phyloP scores from a whole-genome alignment of 2,797 vertebrate species.

The Cercopithecus diana region DNA sequence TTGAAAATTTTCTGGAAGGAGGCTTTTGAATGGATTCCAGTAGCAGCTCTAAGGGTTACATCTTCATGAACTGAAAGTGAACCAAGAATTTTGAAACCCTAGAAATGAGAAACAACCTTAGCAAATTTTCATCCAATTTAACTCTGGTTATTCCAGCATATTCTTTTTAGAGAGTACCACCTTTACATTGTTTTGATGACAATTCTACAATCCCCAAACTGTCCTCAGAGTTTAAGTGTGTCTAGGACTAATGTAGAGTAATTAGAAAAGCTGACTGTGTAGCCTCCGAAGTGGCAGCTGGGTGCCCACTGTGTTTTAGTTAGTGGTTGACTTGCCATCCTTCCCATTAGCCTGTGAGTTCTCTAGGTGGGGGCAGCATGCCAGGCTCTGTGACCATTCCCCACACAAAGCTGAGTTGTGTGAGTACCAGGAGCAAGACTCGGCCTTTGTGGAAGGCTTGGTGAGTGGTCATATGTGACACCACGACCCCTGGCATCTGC shows the following conservation, averaged over 20 bases:
- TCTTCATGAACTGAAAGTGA: neutral
- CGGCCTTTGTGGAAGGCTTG: neutral
- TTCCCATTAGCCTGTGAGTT: neutral
- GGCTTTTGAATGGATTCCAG: neutral
- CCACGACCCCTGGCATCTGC: neutral
- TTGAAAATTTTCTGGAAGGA: neutral
- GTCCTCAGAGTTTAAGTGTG: neutral
- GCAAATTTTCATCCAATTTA: neutral
- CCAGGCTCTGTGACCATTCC: neutral
- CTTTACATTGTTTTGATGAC: neutral
- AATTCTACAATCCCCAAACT: neutral
- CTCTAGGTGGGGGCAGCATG: neutral
- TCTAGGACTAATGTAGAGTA: neutral
- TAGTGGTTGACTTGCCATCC: neutral
- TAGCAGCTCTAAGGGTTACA: neutral
- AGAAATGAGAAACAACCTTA: neutral
- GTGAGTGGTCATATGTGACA: neutral
- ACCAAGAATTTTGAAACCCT: neutral
- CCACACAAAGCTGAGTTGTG: neutral
- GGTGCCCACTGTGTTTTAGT: neutral
- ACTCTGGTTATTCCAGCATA: neutral
- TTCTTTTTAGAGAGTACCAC: neutral
- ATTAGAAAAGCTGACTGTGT: neutral
- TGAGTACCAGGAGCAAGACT: neutral
- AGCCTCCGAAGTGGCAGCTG: neutral